phyloP scores from a whole-genome alignment of 1,140 invertebrate genomes.

The Oscheius sp. region DNA sequence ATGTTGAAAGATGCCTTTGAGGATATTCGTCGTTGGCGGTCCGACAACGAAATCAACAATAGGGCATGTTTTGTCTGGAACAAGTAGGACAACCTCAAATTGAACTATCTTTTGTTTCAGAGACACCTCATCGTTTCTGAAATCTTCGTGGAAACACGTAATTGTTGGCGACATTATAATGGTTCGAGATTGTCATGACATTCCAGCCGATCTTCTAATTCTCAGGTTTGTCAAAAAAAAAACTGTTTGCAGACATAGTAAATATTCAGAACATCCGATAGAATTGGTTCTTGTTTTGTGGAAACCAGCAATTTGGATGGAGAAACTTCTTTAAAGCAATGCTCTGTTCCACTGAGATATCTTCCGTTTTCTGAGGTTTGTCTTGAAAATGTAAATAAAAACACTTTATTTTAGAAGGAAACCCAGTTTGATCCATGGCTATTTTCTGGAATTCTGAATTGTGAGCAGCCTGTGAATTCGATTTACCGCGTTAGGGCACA shows the following conservation, averaged over 20 bases:
- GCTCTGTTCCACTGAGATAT: conserved; percentile 69
- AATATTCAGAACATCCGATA: conserved; percentile 24
- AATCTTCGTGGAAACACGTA: conserved; percentile 83
- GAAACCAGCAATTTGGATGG: conserved; percentile 66
- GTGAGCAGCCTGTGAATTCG: too few relatives aligned
- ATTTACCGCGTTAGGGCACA: too few relatives aligned
- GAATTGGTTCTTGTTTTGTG: conserved; percentile 63
- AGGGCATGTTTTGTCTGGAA: conserved; percentile 82
- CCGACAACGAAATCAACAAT: conserved; percentile 88
- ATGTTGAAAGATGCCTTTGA: conserved; percentile 93
- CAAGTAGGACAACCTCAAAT: conserved; percentile 72
- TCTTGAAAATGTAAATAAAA: too few relatives aligned
- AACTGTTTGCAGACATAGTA: too few relatives aligned
- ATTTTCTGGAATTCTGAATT: too few relatives aligned
- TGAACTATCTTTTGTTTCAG: conserved; percentile 26
- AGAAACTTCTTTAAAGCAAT: conserved; percentile 65
- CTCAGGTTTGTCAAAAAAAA: too few relatives aligned
- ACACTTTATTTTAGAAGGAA: too few relatives aligned
- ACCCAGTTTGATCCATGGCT: too few relatives aligned
- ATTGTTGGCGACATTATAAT: conserved; percentile 89
- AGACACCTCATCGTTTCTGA: conserved; percentile 70
- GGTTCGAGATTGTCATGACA: conserved; percentile 89
- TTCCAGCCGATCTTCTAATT: conserved; percentile 89
- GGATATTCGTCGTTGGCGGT: conserved; percentile 79
- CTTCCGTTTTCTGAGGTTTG: conserved; percentile 15